These are phyloP conservation scores for Hormiphora californensis DNA, from an alignment of 37 sponge, comb jelly and placozoan genomes.

Conservation along the genomic window DNA sequence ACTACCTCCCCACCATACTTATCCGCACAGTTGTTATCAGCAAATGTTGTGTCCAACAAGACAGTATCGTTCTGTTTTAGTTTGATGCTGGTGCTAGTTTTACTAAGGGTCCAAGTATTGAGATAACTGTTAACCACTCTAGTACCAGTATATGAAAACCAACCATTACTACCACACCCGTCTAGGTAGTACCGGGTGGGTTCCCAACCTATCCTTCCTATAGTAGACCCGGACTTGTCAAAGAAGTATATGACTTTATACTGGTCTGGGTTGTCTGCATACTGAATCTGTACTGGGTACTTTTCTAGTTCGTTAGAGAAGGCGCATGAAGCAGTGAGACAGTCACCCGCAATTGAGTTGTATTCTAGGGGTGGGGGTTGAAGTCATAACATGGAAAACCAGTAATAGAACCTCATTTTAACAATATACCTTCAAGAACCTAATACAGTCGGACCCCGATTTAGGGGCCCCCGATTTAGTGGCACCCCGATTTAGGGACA, in stretches of 20 bases:
- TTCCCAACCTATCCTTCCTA: not conserved
- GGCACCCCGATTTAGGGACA: too few relatives aligned
- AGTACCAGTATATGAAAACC: not conserved
- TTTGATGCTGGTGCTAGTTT: not conserved
- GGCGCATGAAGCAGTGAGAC: not conserved
- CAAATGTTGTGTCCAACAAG: not conserved
- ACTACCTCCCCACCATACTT: slow-evolving; percentile 1
- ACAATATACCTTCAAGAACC: too few relatives aligned
- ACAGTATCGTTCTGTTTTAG: not conserved
- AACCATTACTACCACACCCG: not conserved
- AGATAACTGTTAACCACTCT: not conserved
- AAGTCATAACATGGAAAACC: too few relatives aligned
- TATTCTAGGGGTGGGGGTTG: too few relatives aligned
- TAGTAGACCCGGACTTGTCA: not conserved
- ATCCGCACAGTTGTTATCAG: not conserved
- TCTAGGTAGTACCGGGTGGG: not conserved
- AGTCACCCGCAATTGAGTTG: not conserved
- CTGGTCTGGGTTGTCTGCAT: slow-evolving; percentile 6
- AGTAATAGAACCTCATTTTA: too few relatives aligned
- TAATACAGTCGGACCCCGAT: too few relatives aligned
- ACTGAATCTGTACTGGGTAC: not conserved
- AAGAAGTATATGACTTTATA: not conserved
- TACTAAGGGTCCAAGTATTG: not conserved
- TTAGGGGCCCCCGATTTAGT: too few relatives aligned
- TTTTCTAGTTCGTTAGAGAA: not conserved